These are phyloP conservation scores for Goniozus legneri DNA, from an alignment of 1,140 invertebrate genomes.

Conservation along the genomic window DNA sequence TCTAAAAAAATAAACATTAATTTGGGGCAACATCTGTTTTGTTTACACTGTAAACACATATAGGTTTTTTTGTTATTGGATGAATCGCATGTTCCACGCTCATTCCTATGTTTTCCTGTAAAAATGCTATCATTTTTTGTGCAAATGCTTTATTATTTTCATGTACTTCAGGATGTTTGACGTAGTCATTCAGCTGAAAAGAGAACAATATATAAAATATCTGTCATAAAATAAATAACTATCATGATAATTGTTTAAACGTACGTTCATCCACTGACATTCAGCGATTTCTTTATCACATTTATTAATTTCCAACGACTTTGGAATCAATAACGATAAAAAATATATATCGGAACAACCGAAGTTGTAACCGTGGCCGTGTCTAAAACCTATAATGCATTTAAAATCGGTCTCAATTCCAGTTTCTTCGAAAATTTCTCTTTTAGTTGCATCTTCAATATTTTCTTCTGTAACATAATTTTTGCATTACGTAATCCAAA, in stretches of 20 bases:
- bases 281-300: slow-evolving; percentile 73
- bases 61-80: slow-evolving; percentile 41
- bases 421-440: slow-evolving; percentile 90
- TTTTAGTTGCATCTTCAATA: slow-evolving; percentile 69
- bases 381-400: slow-evolving; percentile 73
- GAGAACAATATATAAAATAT: slow-evolving; percentile 19
- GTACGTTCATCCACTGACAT: slow-evolving; percentile 77
- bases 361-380: slow-evolving; percentile 68
- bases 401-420: slow-evolving; percentile 73
- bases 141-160: slow-evolving; percentile 69
- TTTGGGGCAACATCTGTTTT: no score
- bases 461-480: slow-evolving; percentile 68
- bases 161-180: slow-evolving; percentile 68
- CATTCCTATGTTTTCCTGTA: slow-evolving; percentile 59
- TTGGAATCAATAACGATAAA: slow-evolving; percentile 69
- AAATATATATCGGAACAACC: slow-evolving; percentile 84
- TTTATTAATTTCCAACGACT: slow-evolving; percentile 61
- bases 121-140: slow-evolving; percentile 63
- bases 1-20: no score
- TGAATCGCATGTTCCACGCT: slow-evolving; percentile 26
- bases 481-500: not conserved
- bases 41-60: slow-evolving; percentile 31
- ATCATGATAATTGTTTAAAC: slow-evolving; percentile 10
- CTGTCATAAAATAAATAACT: slow-evolving; percentile 2
- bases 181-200: slow-evolving; percentile 68